Base-by-base conservation (phyloP, 2,797 vertebrate genomes). In the Erpetoichthys calabaricus region DNA sequence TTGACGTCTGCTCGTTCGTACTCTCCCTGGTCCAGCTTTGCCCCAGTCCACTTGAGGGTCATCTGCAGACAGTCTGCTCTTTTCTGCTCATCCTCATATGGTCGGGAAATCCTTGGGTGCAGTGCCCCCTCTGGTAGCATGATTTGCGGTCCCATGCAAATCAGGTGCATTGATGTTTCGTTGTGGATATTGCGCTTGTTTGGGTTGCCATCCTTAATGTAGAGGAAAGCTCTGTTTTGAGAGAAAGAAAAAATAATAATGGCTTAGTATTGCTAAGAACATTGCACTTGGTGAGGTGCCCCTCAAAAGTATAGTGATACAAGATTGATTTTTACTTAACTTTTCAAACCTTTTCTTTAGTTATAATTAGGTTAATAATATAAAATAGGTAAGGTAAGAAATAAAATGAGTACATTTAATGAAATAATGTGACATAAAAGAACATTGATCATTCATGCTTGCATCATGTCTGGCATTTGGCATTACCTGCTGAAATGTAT, bases 131-230 rank as follows among this genome's bases (percentile, higher is more conserved):
- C 94, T 0, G 89, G 85, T 72, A 90, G 90, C 80, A 97, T 77
- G 76, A 99, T 96, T 64, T 90, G 88, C 58, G 92, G 91, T 49
- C 94, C 94, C 94, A 97, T 97, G 86, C 95, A 98, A 68, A 97
- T 83, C 49, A 97, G 84, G 78, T 99, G 95, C 81, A 98, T 85
- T 61, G 91, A 89, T 2, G 92, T 98, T 76, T 99, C 95, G 62
- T 98, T 97, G 83, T 95, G 91, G 65, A 97, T 79, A 47, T 99
- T 99, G 57, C 92, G 87, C 73, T 99, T 99, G 76, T 99, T 99
- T 59, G 96, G 96, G 81, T 99, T 99, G 57, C 96, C 96, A 63
- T 99, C 95, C 84, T 96, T 92, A 70, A 78, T 89, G 66, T 87
- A 84, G 57, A 99, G 90, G 76, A 99, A 99, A 65, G 84, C 91